A percentile compares a stretch with the other conserved stretches of the same genome.
Evolutionary conservation across 1,140 invertebrate genomes (phyloP).

Genomic region (Hylaeus volcanicus): DNA sequence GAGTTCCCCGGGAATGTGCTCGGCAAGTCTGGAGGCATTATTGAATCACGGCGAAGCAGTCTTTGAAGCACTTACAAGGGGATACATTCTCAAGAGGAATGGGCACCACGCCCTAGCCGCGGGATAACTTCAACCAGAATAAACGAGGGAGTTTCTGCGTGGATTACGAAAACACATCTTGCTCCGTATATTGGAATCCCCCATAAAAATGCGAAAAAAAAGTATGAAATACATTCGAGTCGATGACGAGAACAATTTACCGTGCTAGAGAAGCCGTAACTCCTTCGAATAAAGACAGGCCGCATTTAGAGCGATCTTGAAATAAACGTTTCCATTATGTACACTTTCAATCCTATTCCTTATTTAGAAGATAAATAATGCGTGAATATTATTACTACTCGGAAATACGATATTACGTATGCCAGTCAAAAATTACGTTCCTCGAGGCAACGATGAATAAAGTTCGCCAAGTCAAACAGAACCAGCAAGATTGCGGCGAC

Average conservation of each 20-base stretch:
- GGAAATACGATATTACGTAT: neutral
- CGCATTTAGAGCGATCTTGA: too few species aligned
- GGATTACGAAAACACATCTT: slow-evolving; percentile 12
- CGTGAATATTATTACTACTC: neutral
- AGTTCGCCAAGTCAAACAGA: slow-evolving; percentile 23
- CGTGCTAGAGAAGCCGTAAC: neutral
- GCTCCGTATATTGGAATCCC: slow-evolving; percentile 1
- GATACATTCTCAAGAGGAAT: slow-evolving; percentile 38
- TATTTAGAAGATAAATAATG: neutral
- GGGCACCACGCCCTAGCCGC: slow-evolving; percentile 28
- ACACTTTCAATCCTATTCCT: too few species aligned
- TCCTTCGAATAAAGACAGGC: neutral
- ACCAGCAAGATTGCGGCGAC: slow-evolving; percentile 7
- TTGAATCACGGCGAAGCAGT: slow-evolving; percentile 56
- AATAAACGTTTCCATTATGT: too few species aligned
- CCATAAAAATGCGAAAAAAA: slow-evolving; percentile 15
- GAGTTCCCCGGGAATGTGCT: slow-evolving; percentile 37
- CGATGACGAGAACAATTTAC: neutral
- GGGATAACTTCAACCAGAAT: slow-evolving; percentile 30
- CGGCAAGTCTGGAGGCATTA: slow-evolving; percentile 48
- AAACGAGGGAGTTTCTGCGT: slow-evolving; percentile 27
- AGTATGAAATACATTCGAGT: neutral
- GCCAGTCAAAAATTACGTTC: neutral
- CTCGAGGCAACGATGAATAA: neutral
- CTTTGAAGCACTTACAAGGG: slow-evolving; percentile 47